These are phyloP conservation scores for Nesogale talazaci DNA, from an alignment of 2,113 vertebrate species.

Conservation along the genomic window DNA sequence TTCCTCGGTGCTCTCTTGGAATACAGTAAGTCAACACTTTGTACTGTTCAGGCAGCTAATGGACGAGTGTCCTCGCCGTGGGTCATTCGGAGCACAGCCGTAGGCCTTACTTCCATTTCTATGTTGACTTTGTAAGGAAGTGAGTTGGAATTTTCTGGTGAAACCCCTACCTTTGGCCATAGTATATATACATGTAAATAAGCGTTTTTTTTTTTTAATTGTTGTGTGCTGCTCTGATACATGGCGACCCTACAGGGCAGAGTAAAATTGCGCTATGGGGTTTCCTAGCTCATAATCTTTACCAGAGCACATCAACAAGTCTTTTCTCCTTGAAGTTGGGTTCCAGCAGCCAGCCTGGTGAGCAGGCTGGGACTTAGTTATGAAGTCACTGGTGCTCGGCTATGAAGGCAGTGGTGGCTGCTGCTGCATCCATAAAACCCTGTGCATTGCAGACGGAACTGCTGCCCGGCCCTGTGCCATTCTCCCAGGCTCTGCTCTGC, in stretches of 20 bases:
- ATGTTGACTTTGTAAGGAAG: constrained; percentile 12
- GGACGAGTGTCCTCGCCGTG: neutral
- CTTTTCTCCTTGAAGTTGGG: neutral
- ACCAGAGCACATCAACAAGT: neutral
- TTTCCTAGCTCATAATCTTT: neutral
- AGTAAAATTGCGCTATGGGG: neutral
- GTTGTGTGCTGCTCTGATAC: neutral
- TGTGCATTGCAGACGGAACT: too few relatives aligned
- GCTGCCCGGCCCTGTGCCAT: too few relatives aligned
- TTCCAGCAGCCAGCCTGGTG: neutral
- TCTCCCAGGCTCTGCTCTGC: too few relatives aligned
- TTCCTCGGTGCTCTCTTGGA: constrained; percentile 90
- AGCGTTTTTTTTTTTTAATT: too few relatives aligned
- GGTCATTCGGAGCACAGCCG: neutral
- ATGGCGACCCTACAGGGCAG: neutral
- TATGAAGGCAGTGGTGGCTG: neutral
- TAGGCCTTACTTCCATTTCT: constrained; percentile 15
- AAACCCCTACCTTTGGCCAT: neutral
- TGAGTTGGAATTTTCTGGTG: constrained; percentile 44
- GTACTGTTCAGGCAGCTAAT: neutral
- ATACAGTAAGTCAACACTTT: constrained; percentile 87
- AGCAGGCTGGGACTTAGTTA: neutral
- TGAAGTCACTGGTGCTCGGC: neutral
- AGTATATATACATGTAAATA: neutral
- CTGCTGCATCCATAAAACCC: too few relatives aligned